Evolutionary conservation across 2,113 vertebrate species (phyloP), one percentile per base, ranked within the genome.

Genomic region (Catharus fuscescens): DNA sequence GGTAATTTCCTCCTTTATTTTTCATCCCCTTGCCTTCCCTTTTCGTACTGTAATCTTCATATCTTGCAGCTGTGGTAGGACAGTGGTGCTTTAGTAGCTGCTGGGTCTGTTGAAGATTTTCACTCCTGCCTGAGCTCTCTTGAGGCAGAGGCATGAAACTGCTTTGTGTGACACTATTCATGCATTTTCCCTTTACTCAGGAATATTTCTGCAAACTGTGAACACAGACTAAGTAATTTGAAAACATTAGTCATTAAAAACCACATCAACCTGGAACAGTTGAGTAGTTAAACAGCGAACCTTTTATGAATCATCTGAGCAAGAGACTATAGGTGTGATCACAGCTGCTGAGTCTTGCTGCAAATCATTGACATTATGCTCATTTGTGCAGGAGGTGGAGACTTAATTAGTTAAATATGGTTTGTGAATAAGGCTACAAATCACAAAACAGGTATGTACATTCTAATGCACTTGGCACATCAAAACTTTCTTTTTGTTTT

Each of bases 251-350:
- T 88, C 71, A 56, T 90, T 82, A 93, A 83, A 95, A 79, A 24
- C 53, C 70, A 14, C 38, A 73, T 64, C 56, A 71, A 20, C 71
- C 60, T 95, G 79, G 66, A 92, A 79, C 65, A 76, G 61, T 5
- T 92, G 56, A 76, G 73, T 57, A 61, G 74, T 89, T 94, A 66
- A 95, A 86, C 79, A 90, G 86, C 54, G 64, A 73, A 77, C 59
- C 31, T 90, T 86, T 83, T 72, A 36, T 72, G 84, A 90, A 85
- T 96, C 87, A 91, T 50, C 86, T 65, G 87, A 90, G 76, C 84
- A 80, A 77, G 61, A 83, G 89, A 71, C 53, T 70, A 32, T 80
- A 85, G 91, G 86, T 93, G 89, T 93, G 92, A 95, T 94, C 94
- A 77, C 88, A 96, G 90, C 86, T 96, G 78, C 94, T 84, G 60